phyloP scores from a whole-genome alignment of 1,140 invertebrate genomes.

The Leucophenga varia region DNA sequence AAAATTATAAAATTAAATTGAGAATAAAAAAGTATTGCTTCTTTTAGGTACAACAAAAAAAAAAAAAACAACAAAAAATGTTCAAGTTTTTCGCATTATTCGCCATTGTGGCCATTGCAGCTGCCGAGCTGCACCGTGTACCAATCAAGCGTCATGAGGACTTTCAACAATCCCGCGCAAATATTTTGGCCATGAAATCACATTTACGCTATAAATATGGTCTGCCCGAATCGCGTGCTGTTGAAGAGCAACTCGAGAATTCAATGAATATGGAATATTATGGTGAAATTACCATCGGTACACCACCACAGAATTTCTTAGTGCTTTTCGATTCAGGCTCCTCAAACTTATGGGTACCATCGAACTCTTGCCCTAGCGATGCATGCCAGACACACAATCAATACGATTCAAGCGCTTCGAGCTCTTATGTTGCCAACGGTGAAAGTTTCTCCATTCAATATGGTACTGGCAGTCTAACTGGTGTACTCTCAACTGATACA shows the following conservation, averaged over 20 bases:
- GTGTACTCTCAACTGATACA: constrained; percentile 36
- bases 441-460: constrained; percentile 40
- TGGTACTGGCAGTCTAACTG: constrained; percentile 35
- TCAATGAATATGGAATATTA: constrained; percentile 97
- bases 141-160: constrained; percentile 35
- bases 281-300: constrained; percentile 89
- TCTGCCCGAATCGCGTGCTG: background rate
- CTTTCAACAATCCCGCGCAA: constrained; percentile 37
- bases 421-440: constrained; percentile 30
- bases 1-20: no score
- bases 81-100: constrained; percentile 24
- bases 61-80: constrained; percentile 27
- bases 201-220: constrained; percentile 30
- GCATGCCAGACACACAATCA: constrained; percentile 40
- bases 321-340: constrained; percentile 99
- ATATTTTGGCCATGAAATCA: constrained; percentile 31
- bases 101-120: constrained; percentile 33
- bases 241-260: constrained; percentile 85
- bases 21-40: no score
- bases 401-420: constrained; percentile 38
- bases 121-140: constrained; percentile 32
- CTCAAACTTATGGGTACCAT: constrained; percentile 98
- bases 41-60: no score
- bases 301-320: constrained; percentile 87
- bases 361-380: constrained; percentile 62